Evolutionary conservation across 2,888 invertebrate species (phyloP).

Genomic region (Stenolophus ochropezus): DNA sequence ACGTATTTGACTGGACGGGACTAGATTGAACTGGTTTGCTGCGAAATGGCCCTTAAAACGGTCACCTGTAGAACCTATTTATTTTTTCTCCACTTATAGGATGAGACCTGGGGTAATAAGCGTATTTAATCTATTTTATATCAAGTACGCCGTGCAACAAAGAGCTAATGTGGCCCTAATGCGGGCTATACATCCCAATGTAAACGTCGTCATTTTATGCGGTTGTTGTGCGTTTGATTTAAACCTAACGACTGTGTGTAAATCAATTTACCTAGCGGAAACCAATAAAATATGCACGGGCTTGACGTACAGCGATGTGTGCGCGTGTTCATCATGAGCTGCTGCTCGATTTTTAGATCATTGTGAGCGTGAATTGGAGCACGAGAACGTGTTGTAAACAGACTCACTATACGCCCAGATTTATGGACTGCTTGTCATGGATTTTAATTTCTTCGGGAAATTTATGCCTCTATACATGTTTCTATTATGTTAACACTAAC

Average conservation of each 20-base stretch:
- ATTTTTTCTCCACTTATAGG: no score
- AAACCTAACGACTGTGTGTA: conserved; percentile 41
- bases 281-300: conserved; percentile 19
- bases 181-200: no score
- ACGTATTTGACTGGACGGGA: no score
- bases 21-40: no score
- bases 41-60: no score
- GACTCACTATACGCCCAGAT: background rate
- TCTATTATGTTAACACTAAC: background rate
- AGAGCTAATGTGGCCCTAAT: no score
- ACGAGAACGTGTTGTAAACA: conserved; percentile 22
- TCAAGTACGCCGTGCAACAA: no score
- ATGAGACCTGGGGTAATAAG: no score
- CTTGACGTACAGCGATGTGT: conserved; percentile 16
- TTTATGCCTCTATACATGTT: background rate
- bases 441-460: conserved; percentile 3
- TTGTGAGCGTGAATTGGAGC: conserved; percentile 19
- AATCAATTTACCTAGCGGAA: conserved; percentile 46
- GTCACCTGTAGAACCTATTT: no score
- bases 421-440: background rate
- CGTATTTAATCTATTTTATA: no score
- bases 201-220: background rate
- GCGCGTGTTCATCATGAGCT: conserved; percentile 11
- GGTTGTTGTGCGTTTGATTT: conserved; percentile 26
- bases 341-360: conserved; percentile 15